Evolutionary conservation across 2,113 vertebrate species (phyloP).

Genomic region (Amphiprion percula): DNA sequence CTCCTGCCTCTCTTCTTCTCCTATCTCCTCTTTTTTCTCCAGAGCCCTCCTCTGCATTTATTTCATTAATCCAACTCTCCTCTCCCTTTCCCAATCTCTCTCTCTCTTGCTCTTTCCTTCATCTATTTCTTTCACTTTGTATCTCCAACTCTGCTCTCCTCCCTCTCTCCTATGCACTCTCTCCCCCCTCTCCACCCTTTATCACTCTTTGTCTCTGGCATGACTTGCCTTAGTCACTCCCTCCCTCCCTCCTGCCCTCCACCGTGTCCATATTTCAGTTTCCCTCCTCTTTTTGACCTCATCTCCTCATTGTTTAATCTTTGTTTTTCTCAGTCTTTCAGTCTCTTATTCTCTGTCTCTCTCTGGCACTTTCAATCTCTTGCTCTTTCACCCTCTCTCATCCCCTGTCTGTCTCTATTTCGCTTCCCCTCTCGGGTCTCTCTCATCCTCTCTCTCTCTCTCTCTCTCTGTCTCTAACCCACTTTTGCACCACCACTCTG

Average conservation of each 20-base stretch:
- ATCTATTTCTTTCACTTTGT: slow-evolving; percentile 73
- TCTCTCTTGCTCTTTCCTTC: slow-evolving; percentile 31
- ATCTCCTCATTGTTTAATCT: slow-evolving; percentile 60
- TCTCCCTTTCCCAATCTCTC: slow-evolving; percentile 55
- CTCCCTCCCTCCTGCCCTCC: slow-evolving; percentile 41
- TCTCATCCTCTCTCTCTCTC: background rate
- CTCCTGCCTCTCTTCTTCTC: slow-evolving; percentile 57
- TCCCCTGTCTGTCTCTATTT: background rate
- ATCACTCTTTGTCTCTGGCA: slow-evolving; percentile 69
- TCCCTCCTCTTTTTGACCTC: slow-evolving; percentile 55
- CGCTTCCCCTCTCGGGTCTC: slow-evolving; percentile 11
- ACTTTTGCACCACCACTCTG: slow-evolving; percentile 45
- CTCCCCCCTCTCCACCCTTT: slow-evolving; percentile 39
- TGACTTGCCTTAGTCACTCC: slow-evolving; percentile 48
- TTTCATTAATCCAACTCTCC: slow-evolving; percentile 79
- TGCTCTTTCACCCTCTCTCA: slow-evolving; percentile 17
- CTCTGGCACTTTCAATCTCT: slow-evolving; percentile 45
- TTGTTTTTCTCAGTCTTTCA: slow-evolving; percentile 59
- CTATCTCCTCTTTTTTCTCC: slow-evolving; percentile 67
- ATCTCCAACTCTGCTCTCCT: slow-evolving; percentile 46
- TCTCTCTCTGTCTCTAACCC: slow-evolving; percentile 39
- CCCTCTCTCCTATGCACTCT: slow-evolving; percentile 22
- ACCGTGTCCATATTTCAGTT: slow-evolving; percentile 55
- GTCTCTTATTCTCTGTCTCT: slow-evolving; percentile 38
- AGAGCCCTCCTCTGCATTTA: slow-evolving; percentile 77